Base-by-base conservation (phyloP, 2,888 invertebrate species). In the Protophormia terraenovae region DNA sequence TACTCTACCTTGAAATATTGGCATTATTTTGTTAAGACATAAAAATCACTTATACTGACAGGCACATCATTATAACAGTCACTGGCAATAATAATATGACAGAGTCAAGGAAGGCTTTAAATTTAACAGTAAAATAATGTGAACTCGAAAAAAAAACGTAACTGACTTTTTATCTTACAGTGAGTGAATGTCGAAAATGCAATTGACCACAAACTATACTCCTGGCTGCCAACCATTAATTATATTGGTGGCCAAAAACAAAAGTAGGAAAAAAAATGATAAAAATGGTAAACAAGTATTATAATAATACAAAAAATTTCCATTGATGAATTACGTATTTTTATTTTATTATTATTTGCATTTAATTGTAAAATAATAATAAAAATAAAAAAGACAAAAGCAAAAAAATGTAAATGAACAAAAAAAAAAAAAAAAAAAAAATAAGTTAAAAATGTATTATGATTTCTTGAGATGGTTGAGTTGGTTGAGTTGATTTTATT, bases 281-380 rank as follows among this genome's bases (percentile, higher is more conserved):
- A 69, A 29, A 19, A 58, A 45, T 14, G 6, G 7, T 24, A 41
- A 41, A 6, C 24, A 58, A 32, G 32, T 45, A 38, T n/a, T 22
- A 27, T 22, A 60, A 58, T 53, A 58, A 32, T 27, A 72, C 60
- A 53, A 24, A 73, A 80, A 76, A 72, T 58, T 69, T 82, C 66
- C 75, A 82, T 79, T 85, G 66, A 71, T 64, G 62, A 85, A 85
- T 78, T 78, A 75, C 73, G 62, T 78, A 73, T 77, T 50, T 69
- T 58, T 45, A 29, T 69, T 24, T 72, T 24, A 64, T 64, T 72
- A 5, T 69, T 58, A 75, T 85, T 75, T 79, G 82, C 78, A 82
- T 82, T 82, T 66, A 82, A 82, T 82, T 82, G 66, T 76, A 72
- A 69, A 79, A 53, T 35, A 53, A 32, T 22, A 50, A 29, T n/a